Evolutionary conservation across 2,113 vertebrate species (phyloP), one percentile per base, ranked within the genome.

Genomic region (Oriolus oriolus): DNA sequence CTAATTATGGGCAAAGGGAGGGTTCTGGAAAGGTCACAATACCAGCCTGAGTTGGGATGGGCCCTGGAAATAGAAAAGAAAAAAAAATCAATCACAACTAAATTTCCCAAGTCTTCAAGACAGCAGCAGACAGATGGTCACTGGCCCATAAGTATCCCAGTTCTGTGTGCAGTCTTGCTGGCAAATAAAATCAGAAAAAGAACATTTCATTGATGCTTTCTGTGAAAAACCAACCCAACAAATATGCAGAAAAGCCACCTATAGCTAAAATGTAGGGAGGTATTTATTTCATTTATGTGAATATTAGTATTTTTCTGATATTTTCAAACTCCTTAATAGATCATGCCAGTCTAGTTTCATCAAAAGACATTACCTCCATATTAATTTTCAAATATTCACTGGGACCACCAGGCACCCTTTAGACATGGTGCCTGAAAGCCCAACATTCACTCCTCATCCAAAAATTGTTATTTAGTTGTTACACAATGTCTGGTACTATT

Each of bases 101-200:
- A 41, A 94, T 90, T 96, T 92, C 42, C 53, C 60, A 82, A 68
- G 33, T 66, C 50, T 84, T 95, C 39, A 30, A n/a, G 42, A 53
- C 53, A 87, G 30, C 28, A 87, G 10, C 11, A 90, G 68, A 54
- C 61, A 90, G 33, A 59, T 79, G 42, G 69, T 84, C 39, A 79
- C 45, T 47, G 16, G 16, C 19, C 83, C 16, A 9, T 81, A 64
- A 73, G 23, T 71, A 81, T 84, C 44, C 11, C 33, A 49, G 64
- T 78, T 73, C 26, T 89, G 41, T 63, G 10, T 87, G 42, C 42
- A 74, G 31, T 12, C 17, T 56, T 65, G 12, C 16, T 74, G n/a
- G 11, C 23, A 89, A 56, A 42, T 41, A 73, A 5, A 39, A 61
- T 23, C 7, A 35, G 24, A 18, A 64, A 84, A 60, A 13, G 1